Base-by-base conservation (phyloP, 1,140 invertebrate genomes). In the Phthorimaea operculella region DNA sequence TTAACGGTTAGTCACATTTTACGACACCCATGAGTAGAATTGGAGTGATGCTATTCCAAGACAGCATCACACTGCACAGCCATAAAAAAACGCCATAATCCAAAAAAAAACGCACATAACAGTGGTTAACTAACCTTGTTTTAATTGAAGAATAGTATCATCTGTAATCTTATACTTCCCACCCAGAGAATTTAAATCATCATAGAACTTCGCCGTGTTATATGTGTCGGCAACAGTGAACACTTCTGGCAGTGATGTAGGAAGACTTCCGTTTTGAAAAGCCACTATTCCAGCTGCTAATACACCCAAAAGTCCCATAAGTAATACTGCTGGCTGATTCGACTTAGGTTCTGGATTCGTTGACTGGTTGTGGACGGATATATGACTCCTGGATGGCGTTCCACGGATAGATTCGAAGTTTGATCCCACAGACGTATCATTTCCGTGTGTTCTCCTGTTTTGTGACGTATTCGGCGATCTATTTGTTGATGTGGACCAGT, bases 81-180 rank as follows among this genome's bases (percentile, higher is more conserved):
- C n/a, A n/a, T n/a, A n/a, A n/a, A n/a, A n/a, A n/a, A n/a, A n/a
- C n/a, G n/a, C n/a, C n/a, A n/a, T n/a, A n/a, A n/a, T n/a, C n/a
- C n/a, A n/a, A n/a, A n/a, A n/a, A n/a, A 8, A 47, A 4, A 8
- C 15, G 1, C 4, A 47, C 8, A 28, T 6, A 33, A 50, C 7
- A n/a, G n/a, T n/a, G n/a, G 18, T 16, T 28, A 44, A 60, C 58
- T 72, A 64, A 83, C 80, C 79, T 60, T 59, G 63, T 64, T 69
- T 60, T 21, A 83, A 55, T 65, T 76, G 63, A 33, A 79, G 53
- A 57, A 82, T 72, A 16, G 73, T 68, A 52, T 77, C 62, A 49
- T 64, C 63, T 59, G 59, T 63, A n/a, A 82, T 55, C 60, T 71
- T 72, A 54, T 82, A 83, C 57, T 76, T 80, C 44, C 64, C 57